Conservation (phyloP, 2,888 invertebrate genomes). For the Lithophane leautieri region DNA sequence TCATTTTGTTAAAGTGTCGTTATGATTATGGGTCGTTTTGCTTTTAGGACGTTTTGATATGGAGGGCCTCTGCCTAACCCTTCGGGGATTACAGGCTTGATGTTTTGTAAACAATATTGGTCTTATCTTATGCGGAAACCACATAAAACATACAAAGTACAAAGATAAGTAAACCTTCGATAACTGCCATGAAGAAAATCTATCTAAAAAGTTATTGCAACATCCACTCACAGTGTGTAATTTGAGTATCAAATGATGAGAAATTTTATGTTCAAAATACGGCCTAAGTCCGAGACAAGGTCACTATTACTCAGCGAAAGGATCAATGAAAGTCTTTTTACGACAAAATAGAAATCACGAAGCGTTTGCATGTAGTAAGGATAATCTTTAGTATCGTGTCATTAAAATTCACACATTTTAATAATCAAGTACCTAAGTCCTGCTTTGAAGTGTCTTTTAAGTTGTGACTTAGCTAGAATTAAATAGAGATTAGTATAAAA, state of each 20-base stretch:
- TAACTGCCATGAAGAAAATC: not conserved
- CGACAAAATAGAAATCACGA: conserved; percentile 34
- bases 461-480: conserved; percentile 10
- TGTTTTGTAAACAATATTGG: not conserved
- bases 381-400: conserved; percentile 33
- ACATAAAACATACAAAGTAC: not conserved
- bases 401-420: conserved; percentile 38
- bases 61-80: no score
- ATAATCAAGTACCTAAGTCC: conserved; percentile 7
- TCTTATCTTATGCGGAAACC: not conserved
- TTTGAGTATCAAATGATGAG: conserved; percentile 17
- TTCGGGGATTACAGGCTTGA: no score
- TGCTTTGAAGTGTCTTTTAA: not conserved
- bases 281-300: conserved; percentile 17
- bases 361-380: conserved; percentile 23
- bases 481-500: conserved; percentile 11
- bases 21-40: no score
- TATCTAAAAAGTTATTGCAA: conserved; percentile 23
- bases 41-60: no score
- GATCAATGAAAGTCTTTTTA: conserved; percentile 60
- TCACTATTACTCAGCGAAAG: conserved; percentile 29
- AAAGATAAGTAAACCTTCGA: not conserved
- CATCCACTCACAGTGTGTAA: conserved; percentile 20
- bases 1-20: no score
- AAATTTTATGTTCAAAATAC: conserved; percentile 46